These are phyloP conservation scores for Sebastes minor DNA, from an alignment of 2,797 vertebrate species.

Conservation along the genomic window DNA sequence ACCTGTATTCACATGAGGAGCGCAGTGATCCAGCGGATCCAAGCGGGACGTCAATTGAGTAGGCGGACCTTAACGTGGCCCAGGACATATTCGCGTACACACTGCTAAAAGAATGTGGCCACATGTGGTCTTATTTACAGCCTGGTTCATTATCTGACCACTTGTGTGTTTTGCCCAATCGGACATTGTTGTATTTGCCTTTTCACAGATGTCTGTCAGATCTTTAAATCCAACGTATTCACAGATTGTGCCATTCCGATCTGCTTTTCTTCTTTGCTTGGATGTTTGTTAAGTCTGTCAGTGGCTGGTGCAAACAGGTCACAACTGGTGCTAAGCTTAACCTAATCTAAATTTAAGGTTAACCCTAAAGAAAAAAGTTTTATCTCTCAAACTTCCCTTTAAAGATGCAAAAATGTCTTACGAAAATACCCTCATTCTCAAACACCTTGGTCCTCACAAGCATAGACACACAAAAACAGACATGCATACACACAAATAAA, in stretches of 20 bases:
- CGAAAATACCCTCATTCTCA: not conserved
- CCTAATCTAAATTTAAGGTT: not conserved
- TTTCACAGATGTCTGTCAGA: not conserved
- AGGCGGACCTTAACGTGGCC: fast-evolving
- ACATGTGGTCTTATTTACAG: not conserved
- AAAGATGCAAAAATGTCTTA: not conserved
- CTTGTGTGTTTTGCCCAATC: not conserved
- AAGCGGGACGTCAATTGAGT: no score
- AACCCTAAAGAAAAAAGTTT: not conserved
- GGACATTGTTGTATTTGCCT: not conserved
- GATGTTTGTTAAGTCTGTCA: no score
- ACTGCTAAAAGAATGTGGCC: no score
- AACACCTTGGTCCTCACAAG: not conserved
- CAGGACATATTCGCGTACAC: no score
- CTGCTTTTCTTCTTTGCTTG: fast-evolving
- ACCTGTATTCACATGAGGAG: no score
- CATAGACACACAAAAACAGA: not conserved
- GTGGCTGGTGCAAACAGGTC: no score
- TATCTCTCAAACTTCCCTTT: not conserved
- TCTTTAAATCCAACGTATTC: no score
- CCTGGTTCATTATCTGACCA: not conserved
- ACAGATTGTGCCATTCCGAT: no score
- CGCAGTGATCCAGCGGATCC: no score
- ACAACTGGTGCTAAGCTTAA: not conserved
- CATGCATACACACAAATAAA: not conserved